Evolutionary conservation across 2,888 invertebrate species (phyloP), one percentile per base, ranked within the genome.

Genomic region (Pristionchus entomophagus): DNA sequence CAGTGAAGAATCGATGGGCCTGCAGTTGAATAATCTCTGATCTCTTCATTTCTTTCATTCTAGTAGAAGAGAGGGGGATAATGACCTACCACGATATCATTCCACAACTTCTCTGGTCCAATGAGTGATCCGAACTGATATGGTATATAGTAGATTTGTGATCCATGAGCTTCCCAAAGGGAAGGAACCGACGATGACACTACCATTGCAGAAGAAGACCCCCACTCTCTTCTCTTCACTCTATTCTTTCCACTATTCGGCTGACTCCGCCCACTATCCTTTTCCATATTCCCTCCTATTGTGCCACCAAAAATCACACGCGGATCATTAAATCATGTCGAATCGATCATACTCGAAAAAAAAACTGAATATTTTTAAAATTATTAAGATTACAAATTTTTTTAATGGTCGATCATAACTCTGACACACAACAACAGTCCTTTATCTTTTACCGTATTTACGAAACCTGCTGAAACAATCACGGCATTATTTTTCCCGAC

Each of bases 131-230:
- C 35, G 86, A 91, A 91, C 56, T 90, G 87, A 81, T 88, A 91
- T 19, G 89, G 89, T 0, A 91, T 86, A 84, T 91, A 89, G 82
- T 91, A 83, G 77, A 91, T 91, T 56, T 89, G 88, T 38, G 88
- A 87, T 10, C 89, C 88, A 83, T 91, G 89, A 5, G 89, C 90
- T 22, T 86, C 86, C 91, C 91, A 91, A 19, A 90, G 85, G 45
- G 85, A 51, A 53, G 85, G 73, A 29, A 77, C 53, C 49, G 49
- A 62, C 3, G 51, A 51, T 4, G 78, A 32, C 8, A 45, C 6
- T n/a, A 32, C 51, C 51, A 80, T 51, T 51, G 51, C 35, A 29
- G 32, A 32, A 80, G 51, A 53, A 49, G 78, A 80, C 78, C 51
- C 26, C 22, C 73, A 73, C 73, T 73, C 32, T 51, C 78, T 22